Base-by-base conservation (phyloP, 92 coral and sea anemone species). In the Parazoanthus swiftii region DNA sequence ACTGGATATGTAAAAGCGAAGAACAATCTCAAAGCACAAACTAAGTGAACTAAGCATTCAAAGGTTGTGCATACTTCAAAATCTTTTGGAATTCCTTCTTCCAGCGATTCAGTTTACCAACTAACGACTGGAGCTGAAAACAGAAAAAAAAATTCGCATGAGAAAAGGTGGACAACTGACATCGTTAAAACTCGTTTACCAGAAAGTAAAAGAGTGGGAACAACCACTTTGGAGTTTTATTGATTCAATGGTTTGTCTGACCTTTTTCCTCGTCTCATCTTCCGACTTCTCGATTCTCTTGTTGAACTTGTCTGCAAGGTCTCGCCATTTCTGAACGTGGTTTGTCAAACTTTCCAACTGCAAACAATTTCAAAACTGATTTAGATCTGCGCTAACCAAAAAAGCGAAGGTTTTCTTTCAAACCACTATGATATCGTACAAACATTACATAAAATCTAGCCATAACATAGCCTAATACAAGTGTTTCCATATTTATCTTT, bases 251-350 rank as follows among this genome's bases (percentile, higher is more conserved):
- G 59, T 54, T 54, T 63, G 14, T 20, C 89, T 88, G 39, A 95
- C 98, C 94, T 89, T 92, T 54, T 72, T 89, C 75, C 79, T 86
- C 88, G 86, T 95, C 14, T 92, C 91, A 5, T 93, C 93, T 84
- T 95, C 98, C 0, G 98, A 79, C 9, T 77, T 73, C 73, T 82
- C 94, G 18, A 95, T 79, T n/a, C 87, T 85, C 74, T 92, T 95
- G 90, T 94, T 95, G 74, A 95, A 95, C 81, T 91, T 93, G 21
- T 95, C 95, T 29, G 99, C 95, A 51, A 91, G 91, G 56, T 92
- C 97, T 54, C 95, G 90, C 99, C 99, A 97, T 23, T 86, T 79
- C 77, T 97, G 98, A 33, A 97, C 98, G 71, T 95, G 96, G n/a
- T 81, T 75, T 14, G 98, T 94, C 29, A 97, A 85, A 21, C 85